phyloP scores from a whole-genome alignment of 2,113 vertebrate genomes.

The Pterocles gutturalis region DNA sequence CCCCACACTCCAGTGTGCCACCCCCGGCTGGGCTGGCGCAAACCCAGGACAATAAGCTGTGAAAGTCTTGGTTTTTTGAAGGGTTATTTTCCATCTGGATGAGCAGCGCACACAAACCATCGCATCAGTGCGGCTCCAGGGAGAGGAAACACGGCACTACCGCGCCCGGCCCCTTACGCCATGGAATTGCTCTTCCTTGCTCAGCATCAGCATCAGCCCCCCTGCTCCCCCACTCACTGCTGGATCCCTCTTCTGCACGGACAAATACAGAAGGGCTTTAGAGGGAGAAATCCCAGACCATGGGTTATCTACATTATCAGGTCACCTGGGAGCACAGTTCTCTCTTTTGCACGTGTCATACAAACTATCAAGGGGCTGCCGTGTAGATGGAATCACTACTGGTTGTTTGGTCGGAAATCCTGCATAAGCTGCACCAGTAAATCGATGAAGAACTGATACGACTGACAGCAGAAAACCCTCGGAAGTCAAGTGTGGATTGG shows the following conservation, averaged over 20 bases:
- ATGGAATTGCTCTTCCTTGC: rapidly evolving
- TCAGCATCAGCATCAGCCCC: not conserved
- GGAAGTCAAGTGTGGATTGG: not conserved
- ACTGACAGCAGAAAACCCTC: not conserved
- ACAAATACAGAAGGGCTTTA: rapidly evolving
- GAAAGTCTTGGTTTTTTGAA: not conserved
- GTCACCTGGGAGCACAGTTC: not conserved
- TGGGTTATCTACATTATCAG: not conserved
- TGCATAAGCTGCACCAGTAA: not conserved
- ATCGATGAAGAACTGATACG: not conserved
- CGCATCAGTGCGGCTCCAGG: not conserved
- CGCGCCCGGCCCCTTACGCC: not conserved
- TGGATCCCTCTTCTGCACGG: not conserved
- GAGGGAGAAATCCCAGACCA: not conserved
- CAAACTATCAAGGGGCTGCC: not conserved
- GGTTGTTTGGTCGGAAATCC: not conserved
- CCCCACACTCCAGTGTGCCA: not conserved
- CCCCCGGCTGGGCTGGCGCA: not conserved
- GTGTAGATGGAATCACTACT: rapidly evolving
- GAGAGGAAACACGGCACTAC: not conserved
- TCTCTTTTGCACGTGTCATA: not conserved
- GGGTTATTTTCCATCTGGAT: not conserved
- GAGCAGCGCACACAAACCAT: not conserved
- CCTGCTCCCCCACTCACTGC: not conserved
- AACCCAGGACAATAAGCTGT: not conserved